Evolutionary conservation across 2,888 invertebrate genomes (phyloP), one percentile per base, ranked within the genome.

Genomic region (Copidosoma aretas): DNA sequence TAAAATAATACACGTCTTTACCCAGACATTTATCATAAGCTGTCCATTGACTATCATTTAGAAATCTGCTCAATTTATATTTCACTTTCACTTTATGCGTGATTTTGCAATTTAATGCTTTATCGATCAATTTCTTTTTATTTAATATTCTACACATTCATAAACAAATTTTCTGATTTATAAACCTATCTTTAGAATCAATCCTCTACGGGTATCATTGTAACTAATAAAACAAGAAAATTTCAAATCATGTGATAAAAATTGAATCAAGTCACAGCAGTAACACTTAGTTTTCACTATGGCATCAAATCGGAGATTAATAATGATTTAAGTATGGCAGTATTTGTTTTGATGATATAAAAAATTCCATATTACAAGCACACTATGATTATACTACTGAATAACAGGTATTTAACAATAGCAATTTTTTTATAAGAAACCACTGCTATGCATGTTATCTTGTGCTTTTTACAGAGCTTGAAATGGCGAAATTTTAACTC

Each of bases 1-100:
- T 71, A 72, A 74, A 73, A 64, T 69, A 74, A 76, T 75, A 68
- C 71, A 69, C 67, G 57, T 68, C 64, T 60, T 57, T 67, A 70
- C 60, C 64, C 56, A 66, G 57, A 69, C 61, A 71, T 53, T 58
- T 56, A 61, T 60, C 64, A 68, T 65, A 69, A 19, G 41, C 67
- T 46, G 32, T 64, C 54, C 67, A 59, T 69, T 66, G 59, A 69
- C 66, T 67, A 60, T 64, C 64, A 32, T 68, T 53, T 19, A 22
- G 61, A 21, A 64, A 66, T 60, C 21, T 63, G 15, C 32, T 59
- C 25, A n/a, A 64, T 58, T 71, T 43, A 60, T 57, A 68, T 71
- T 69, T 66, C 63, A 67, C 53, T 17, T 65, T 71, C 53, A 57
- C 61, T 51, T 32, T 52, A 14, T 67, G 32, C 53, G 41, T 51